A percentile compares a stretch with the other conserved stretches of the same genome.
Conservation (phyloP, 2,113 vertebrate genomes). For the Microcebus lehilahytsara region DNA sequence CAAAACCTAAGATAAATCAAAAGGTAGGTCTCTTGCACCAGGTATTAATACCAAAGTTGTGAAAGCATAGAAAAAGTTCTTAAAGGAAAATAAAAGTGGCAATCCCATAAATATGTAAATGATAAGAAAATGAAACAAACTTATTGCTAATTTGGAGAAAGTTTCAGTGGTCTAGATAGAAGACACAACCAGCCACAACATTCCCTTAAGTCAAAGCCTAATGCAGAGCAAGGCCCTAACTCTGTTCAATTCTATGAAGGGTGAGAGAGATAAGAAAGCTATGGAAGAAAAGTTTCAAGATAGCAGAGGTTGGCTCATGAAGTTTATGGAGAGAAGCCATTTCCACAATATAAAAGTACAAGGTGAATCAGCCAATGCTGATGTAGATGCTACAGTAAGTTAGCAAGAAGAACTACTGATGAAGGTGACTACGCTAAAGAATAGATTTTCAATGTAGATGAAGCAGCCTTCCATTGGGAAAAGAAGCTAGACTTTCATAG, state of each 20-base stretch:
- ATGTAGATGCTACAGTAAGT: not conserved
- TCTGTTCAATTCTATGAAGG: not conserved
- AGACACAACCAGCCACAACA: not conserved
- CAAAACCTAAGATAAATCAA: not conserved
- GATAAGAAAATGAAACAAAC: not conserved
- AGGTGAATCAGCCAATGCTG: not conserved
- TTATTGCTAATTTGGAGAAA: not conserved
- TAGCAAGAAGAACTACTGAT: not conserved
- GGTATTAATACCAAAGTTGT: not conserved
- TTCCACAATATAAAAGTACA: not conserved
- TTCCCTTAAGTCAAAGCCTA: not conserved
- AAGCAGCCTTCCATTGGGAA: not conserved
- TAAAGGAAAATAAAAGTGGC: not conserved
- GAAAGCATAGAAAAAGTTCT: not conserved
- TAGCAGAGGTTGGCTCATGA: not conserved
- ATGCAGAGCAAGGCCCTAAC: not conserved
- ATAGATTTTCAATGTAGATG: not conserved
- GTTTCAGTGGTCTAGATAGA: not conserved
- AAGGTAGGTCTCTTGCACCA: not conserved
- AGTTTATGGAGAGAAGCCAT: not conserved
- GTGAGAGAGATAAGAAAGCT: not conserved
- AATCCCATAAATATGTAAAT: not conserved
- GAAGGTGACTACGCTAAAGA: not conserved
- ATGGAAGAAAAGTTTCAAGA: not conserved
- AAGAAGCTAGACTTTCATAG: not conserved